Evolutionary conservation across 2,797 vertebrate genomes (phyloP).

Genomic region (Hoplostethus atlanticus): DNA sequence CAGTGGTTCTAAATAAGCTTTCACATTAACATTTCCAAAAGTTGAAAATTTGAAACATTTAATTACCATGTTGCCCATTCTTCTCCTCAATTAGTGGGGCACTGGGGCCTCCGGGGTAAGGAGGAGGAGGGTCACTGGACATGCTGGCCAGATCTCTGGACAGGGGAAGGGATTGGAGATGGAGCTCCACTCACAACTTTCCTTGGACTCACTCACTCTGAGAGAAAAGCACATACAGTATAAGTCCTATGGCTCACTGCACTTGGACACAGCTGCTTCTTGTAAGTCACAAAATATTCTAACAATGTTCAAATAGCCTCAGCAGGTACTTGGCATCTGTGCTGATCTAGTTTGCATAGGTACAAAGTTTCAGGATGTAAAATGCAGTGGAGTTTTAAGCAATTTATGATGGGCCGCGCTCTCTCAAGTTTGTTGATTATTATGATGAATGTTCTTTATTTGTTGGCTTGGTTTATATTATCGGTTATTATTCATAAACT

Average conservation of each 20-base stretch:
- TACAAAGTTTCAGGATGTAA: not conserved
- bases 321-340: constrained; percentile 22
- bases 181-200: constrained; percentile 45
- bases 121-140: constrained; percentile 96
- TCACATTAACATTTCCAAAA: not conserved
- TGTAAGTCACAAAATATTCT: constrained; percentile 18
- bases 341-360: constrained; percentile 4
- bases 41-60: not conserved
- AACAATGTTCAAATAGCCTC: constrained; percentile 38
- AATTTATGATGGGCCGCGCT: not conserved
- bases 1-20: not conserved
- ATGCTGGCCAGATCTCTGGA: constrained; percentile 81
- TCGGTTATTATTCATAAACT: too few relatives aligned
- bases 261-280: constrained; percentile 25
- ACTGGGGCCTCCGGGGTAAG: constrained; percentile 94
- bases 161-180: constrained; percentile 46
- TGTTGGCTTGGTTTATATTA: too few relatives aligned
- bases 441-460: too few relatives aligned
- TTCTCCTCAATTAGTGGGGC: constrained; percentile 94
- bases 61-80: constrained; percentile 90
- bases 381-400: not conserved
- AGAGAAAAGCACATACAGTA: constrained; percentile 16
- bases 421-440: too few relatives aligned
- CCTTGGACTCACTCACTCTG: constrained; percentile 43
- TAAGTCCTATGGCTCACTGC: constrained; percentile 30